phyloP scores from a whole-genome alignment of 2,888 invertebrate species.

The Clusia tigrina region DNA sequence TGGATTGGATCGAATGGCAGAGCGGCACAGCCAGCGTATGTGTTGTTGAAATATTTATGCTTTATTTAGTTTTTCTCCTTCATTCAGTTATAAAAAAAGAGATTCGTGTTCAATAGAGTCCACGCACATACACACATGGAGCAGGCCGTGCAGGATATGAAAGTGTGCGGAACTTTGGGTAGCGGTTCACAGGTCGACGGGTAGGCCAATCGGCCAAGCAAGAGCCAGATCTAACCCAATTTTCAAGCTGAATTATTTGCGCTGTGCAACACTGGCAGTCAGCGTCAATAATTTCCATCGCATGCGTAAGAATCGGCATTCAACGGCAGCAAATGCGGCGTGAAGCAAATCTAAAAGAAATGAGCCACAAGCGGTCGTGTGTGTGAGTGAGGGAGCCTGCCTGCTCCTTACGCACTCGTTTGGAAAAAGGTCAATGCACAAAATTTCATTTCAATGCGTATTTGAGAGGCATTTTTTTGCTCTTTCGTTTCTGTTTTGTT shows the following conservation, averaged over 20 bases:
- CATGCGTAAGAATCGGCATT: not conserved
- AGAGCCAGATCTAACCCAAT: conserved; percentile 6
- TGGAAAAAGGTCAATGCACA: conserved; percentile 49
- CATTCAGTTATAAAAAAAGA: too few species aligned
- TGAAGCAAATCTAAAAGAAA: not conserved
- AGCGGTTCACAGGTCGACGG: not conserved
- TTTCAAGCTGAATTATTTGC: conserved; percentile 13
- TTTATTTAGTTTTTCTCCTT: not conserved
- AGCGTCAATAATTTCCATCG: conserved; percentile 1
- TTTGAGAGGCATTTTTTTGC: too few species aligned
- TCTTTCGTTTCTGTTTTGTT: too few species aligned
- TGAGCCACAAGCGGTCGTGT: not conserved
- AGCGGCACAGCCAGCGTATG: too few species aligned
- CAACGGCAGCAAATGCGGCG: not conserved
- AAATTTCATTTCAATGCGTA: conserved; percentile 25
- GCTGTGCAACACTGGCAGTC: not conserved
- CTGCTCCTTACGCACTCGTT: conserved; percentile 34
- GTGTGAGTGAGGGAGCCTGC: not conserved
- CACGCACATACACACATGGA: conserved; percentile 4
- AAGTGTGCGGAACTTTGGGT: too few species aligned
- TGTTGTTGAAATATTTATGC: conserved; percentile 12
- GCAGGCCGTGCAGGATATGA: not conserved
- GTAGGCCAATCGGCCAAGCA: not conserved
- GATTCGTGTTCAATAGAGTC: not conserved
- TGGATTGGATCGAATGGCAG: conserved; percentile 32